A percentile compares a stretch with the other conserved stretches of the same genome.
Conservation (phyloP, 2,888 invertebrate species). For the Pammene aurita region DNA sequence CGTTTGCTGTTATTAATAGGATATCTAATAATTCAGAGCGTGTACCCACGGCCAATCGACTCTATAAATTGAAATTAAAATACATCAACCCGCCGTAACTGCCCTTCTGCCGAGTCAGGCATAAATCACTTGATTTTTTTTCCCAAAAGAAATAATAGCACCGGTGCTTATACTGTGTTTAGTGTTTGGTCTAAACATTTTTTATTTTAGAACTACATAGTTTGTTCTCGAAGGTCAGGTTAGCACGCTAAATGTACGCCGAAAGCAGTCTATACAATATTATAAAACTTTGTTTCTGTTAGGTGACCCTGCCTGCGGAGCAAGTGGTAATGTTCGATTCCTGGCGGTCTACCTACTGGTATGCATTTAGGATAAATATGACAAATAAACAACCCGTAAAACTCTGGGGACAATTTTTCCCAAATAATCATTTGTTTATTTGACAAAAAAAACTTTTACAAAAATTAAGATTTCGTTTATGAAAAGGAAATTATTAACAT, state of each 20-base stretch:
- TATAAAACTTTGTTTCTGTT: no score
- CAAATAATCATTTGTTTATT: no score
- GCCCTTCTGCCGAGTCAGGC: slow-evolving; percentile 66
- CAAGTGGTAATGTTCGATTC: no score
- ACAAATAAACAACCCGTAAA: no score
- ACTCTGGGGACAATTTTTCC: no score
- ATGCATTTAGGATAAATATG: no score
- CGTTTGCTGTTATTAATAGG: slow-evolving; percentile 67
- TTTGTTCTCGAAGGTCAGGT: neutral
- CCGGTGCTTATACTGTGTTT: slow-evolving; percentile 56
- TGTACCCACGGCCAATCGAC: slow-evolving; percentile 60
- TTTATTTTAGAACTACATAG: neutral
- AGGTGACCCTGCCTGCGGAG: no score
- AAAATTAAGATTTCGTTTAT: no score
- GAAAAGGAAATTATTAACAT: no score
- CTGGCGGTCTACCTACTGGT: no score
- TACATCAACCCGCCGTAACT: slow-evolving; percentile 66
- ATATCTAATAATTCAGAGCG: slow-evolving; percentile 63
- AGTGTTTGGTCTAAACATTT: slow-evolving; percentile 54
- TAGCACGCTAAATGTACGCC: neutral
- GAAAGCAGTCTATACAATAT: no score
- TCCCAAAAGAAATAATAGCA: slow-evolving; percentile 71
- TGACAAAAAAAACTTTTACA: no score
- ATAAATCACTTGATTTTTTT: slow-evolving; percentile 74
- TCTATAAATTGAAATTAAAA: slow-evolving; percentile 82